Evolutionary conservation across 2,888 invertebrate genomes (phyloP).

Genomic region (Epirrita christyi): DNA sequence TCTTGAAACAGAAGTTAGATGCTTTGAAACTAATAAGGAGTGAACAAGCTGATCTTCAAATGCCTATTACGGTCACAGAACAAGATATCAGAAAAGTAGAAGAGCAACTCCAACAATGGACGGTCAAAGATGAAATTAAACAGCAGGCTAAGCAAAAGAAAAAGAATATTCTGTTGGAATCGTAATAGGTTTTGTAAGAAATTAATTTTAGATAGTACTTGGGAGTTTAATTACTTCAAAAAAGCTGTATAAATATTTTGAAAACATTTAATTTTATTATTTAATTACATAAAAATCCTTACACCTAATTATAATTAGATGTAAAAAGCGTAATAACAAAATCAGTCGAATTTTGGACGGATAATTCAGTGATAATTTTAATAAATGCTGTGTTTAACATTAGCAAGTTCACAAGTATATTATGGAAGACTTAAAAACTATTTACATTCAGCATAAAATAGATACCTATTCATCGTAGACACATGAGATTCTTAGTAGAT

Average conservation of each 20-base stretch:
- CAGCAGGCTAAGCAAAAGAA: conserved; percentile 70
- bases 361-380: conserved; percentile 54
- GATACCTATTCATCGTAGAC: not conserved
- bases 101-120: conserved; percentile 81
- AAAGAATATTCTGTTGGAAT: conserved; percentile 54
- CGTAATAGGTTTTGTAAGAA: conserved; percentile 14
- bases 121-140: conserved; percentile 66
- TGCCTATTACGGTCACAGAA: conserved; percentile 87
- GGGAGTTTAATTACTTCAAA: not conserved
- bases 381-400: conserved; percentile 37
- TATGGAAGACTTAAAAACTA: conserved; percentile 49
- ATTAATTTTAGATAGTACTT: conserved; percentile 10
- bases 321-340: conserved; percentile 61
- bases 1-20: conserved; percentile 89
- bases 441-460: conserved; percentile 19
- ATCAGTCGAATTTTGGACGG: conserved; percentile 80
- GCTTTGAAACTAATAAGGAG: conserved; percentile 89
- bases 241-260: conserved; percentile 31
- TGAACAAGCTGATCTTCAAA: conserved; percentile 88
- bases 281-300: conserved; percentile 44
- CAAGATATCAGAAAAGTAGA: conserved; percentile 87
- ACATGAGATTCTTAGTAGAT: not conserved
- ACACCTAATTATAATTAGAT: conserved; percentile 48
- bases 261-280: conserved; percentile 55
- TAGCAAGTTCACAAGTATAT: conserved; percentile 26